phyloP scores from a whole-genome alignment of 2,888 invertebrate genomes.

The Spodoptera littoralis region DNA sequence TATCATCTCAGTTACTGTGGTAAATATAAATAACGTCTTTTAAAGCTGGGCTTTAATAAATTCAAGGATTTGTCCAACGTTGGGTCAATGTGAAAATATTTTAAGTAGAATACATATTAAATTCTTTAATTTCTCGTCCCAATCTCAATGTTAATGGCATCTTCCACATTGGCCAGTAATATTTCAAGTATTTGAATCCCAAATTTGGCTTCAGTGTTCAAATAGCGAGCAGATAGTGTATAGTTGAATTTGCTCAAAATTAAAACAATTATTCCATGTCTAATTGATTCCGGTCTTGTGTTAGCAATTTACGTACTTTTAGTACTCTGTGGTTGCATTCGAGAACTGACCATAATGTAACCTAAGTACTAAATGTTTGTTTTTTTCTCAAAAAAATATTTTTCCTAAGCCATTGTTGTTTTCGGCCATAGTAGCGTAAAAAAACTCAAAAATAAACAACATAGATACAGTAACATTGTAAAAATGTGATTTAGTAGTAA shows the following conservation, averaged over 20 bases:
- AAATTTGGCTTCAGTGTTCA: not conserved
- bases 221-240: constrained; percentile 49
- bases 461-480: constrained; percentile 41
- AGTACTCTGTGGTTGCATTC: constrained; percentile 1
- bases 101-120: constrained; percentile 10
- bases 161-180: constrained; percentile 7
- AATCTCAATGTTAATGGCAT: constrained; percentile 1
- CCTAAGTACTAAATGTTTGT: not conserved
- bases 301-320: not conserved
- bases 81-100: constrained; percentile 2
- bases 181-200: constrained; percentile 8
- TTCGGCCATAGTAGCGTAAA: constrained; percentile 51
- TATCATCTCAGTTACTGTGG: constrained; percentile 10
- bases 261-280: constrained; percentile 40
- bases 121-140: constrained; percentile 1
- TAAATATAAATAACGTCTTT: not conserved
- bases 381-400: constrained; percentile 12
- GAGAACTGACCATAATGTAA: constrained; percentile 10
- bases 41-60: constrained; percentile 5
- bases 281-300: constrained; percentile 22
- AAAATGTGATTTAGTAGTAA: constrained; percentile 53
- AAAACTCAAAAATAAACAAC: constrained; percentile 17
- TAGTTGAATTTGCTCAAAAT: constrained; percentile 58
- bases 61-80: not conserved
- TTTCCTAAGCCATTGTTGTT: constrained; percentile 33